Evolutionary conservation across 92 coral and sea anemone species (phyloP), one percentile per base, ranked within the genome.

Genomic region (Epizoanthus ramosus): DNA sequence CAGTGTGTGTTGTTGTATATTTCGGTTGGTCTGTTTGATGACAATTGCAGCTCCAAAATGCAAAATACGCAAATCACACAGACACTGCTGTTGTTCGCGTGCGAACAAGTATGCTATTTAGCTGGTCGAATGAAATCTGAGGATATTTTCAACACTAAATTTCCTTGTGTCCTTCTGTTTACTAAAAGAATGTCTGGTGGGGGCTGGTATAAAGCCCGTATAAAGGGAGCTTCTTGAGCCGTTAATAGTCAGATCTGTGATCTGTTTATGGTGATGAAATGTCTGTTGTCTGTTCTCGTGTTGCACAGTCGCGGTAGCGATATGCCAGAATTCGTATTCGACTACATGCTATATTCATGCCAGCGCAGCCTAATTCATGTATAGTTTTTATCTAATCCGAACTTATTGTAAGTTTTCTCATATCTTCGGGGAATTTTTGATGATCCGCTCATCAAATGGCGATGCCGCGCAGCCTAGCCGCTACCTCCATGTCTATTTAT

Each of bases 251-350:
- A 59, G 45, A 77, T 61, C 43, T 61, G 41, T 61, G 57, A 77
- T 77, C 66, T 77, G 71, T 39, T 67, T 63, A 57, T 69, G 68
- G 81, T 63, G 71, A 59, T 77, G 82, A 77, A 77, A 77, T 14
- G 70, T 25, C 52, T 39, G 56, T 77, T 60, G 22, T 56, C 68
- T 77, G 80, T 74, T 74, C 52, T n/a, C 21, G 57, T 21, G 53
- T 41, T 77, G 43, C 13, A 77, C 18, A 59, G 57, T 63, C 25
- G 82, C 45, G 43, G 22, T 17, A 21, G 33, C 31, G 17, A 16
- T 75, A 43, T 35, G 45, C 67, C 58, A 58, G 16, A 43, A 39
- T 22, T 77, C 18, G 19, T 13, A 37, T 41, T 77, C 65, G 14
- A 23, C 33, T 61, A 57, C 21, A 15, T 22, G 39, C 37, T 57